Evolutionary conservation across 1,140 invertebrate genomes (phyloP).

Genomic region (Panagrolaimus sp.): DNA sequence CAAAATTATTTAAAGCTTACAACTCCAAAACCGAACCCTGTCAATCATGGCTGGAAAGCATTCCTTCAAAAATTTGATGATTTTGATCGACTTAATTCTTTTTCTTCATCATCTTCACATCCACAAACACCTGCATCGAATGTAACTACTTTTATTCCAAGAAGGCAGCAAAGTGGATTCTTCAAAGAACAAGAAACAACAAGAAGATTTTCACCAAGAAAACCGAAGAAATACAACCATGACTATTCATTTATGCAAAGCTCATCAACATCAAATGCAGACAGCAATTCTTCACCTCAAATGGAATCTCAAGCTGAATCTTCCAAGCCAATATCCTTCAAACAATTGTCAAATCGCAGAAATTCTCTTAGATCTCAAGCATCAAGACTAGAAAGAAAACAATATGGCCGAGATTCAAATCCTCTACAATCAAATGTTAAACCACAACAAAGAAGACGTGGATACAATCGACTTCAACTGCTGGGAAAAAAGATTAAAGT

Average conservation of each 20-base stretch:
- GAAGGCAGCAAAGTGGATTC: background rate
- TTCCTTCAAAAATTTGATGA: slow-evolving; percentile 3
- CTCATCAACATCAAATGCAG: background rate
- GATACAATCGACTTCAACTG: too few relatives aligned
- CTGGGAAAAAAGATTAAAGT: too few relatives aligned
- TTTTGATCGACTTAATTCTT: background rate
- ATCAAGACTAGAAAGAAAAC: too few relatives aligned
- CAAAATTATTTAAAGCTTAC: background rate
- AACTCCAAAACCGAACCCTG: too few relatives aligned
- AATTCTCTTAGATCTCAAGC: too few relatives aligned
- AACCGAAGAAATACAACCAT: background rate
- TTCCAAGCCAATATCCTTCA: too few relatives aligned
- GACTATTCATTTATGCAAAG: background rate
- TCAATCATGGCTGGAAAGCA: background rate
- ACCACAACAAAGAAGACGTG: too few relatives aligned
- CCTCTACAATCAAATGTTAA: too few relatives aligned
- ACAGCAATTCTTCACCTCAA: background rate
- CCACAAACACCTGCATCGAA: background rate
- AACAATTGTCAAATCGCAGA: too few relatives aligned
- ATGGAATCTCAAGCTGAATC: too few relatives aligned
- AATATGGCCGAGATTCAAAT: too few relatives aligned
- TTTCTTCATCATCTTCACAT: too few relatives aligned
- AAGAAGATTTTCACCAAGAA: background rate
- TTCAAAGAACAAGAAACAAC: background rate
- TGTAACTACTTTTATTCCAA: background rate